Evolutionary conservation across 2,113 vertebrate genomes (phyloP).

Genomic region (Lepisosteus osseus): DNA sequence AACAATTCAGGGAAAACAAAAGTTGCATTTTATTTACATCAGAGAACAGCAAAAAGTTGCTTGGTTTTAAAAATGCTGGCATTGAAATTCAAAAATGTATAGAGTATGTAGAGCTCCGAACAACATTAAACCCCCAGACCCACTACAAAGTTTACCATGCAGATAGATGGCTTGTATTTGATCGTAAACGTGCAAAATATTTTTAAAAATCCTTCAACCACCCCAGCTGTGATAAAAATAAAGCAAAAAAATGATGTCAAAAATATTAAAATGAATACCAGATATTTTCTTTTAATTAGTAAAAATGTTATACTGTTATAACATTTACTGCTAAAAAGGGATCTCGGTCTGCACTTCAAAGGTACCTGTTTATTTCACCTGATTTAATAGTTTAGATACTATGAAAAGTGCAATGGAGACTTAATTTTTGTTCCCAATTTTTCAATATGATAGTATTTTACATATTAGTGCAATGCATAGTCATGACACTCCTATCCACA

Average conservation of each 20-base stretch:
- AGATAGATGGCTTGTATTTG: slow-evolving; percentile 57
- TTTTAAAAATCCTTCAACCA: slow-evolving; percentile 29
- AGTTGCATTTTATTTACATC: slow-evolving; percentile 22
- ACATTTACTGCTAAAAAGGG: too few relatives aligned
- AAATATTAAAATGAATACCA: background rate
- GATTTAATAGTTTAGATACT: too few relatives aligned
- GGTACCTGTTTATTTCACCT: too few relatives aligned
- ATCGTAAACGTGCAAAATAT: slow-evolving; percentile 49
- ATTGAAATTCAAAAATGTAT: slow-evolving; percentile 46
- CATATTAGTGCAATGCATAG: too few relatives aligned
- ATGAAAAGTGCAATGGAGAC: too few relatives aligned
- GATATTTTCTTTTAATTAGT: too few relatives aligned
- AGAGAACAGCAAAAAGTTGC: slow-evolving; percentile 55
- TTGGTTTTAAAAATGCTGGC: slow-evolving; percentile 62
- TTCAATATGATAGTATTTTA: too few relatives aligned
- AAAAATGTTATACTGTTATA: too few relatives aligned
- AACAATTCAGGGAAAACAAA: too few relatives aligned
- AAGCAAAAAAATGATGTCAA: slow-evolving; percentile 11
- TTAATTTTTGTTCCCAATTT: too few relatives aligned
- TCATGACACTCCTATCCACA: too few relatives aligned
- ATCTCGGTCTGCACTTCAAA: too few relatives aligned
- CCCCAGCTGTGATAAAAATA: slow-evolving; percentile 32
- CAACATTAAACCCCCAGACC: slow-evolving; percentile 38
- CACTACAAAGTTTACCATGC: slow-evolving; percentile 61
- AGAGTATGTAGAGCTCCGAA: slow-evolving; percentile 26